These are phyloP conservation scores for Eupelmus urozonus DNA, from an alignment of 2,888 invertebrate genomes.

Conservation along the genomic window DNA sequence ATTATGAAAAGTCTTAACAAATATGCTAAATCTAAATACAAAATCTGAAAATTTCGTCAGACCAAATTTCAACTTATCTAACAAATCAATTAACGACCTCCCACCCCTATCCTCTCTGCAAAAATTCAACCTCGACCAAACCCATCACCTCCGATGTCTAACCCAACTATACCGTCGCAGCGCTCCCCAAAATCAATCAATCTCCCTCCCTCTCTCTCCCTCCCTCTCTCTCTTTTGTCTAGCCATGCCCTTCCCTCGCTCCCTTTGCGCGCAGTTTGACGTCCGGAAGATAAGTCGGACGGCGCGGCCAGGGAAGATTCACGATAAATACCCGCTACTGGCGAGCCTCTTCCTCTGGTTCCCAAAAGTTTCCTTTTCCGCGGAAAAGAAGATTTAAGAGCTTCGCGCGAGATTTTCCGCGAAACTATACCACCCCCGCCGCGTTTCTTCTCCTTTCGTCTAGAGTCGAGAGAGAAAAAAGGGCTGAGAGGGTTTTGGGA, in stretches of 20 bases:
- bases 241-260: constrained; percentile 1
- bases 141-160: too few relatives aligned
- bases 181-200: too few relatives aligned
- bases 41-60: too few relatives aligned
- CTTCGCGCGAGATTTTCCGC: constrained; percentile 47
- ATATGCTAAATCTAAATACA: too few relatives aligned
- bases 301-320: constrained; percentile 60
- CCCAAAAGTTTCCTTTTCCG: constrained; percentile 49
- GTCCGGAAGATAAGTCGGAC: constrained; percentile 37
- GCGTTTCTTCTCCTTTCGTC: constrained; percentile 27
- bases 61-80: too few relatives aligned
- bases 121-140: too few relatives aligned
- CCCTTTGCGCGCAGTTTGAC: constrained; percentile 54
- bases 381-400: constrained; percentile 59
- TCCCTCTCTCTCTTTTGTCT: background rate
- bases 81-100: too few relatives aligned
- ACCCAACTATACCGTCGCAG: too few relatives aligned
- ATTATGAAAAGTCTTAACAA: too few relatives aligned
- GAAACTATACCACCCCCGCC: constrained; percentile 5
- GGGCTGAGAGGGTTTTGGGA: background rate
- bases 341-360: constrained; percentile 34
- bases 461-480: constrained; percentile 11
- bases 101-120: too few relatives aligned
- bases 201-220: constrained; percentile 4
- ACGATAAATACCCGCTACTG: constrained; percentile 70